Conservation (phyloP, 2,113 vertebrate species). For the Maccullochella peelii region DNA sequence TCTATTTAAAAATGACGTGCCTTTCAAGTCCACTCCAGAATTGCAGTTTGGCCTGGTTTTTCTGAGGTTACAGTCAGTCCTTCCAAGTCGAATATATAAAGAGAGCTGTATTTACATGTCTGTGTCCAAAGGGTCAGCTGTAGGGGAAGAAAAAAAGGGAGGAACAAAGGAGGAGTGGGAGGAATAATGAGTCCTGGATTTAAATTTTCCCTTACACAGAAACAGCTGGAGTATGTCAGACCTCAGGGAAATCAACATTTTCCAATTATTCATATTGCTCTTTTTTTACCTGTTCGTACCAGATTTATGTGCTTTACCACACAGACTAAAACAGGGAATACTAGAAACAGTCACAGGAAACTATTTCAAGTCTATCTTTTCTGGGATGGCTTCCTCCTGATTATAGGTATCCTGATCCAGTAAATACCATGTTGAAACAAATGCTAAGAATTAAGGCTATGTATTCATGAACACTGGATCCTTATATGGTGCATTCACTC, state of each 20-base stretch:
- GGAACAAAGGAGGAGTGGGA: slow-evolving; percentile 38
- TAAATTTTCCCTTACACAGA: slow-evolving; percentile 26
- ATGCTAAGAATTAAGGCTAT: background rate
- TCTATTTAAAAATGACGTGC: slow-evolving; percentile 29
- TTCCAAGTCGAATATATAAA: slow-evolving; percentile 58
- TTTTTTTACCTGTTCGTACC: slow-evolving; percentile 14
- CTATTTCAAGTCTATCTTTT: slow-evolving; percentile 15
- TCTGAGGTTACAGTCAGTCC: slow-evolving; percentile 34
- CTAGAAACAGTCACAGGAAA: background rate
- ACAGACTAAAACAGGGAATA: background rate
- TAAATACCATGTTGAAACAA: slow-evolving; percentile 31
- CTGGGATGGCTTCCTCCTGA: slow-evolving; percentile 6
- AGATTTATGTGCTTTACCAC: background rate
- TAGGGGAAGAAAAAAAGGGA: slow-evolving; percentile 8
- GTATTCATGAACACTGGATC: background rate
- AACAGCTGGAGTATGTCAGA: slow-evolving; percentile 48
- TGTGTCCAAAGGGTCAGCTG: slow-evolving; percentile 46
- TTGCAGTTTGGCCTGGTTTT: slow-evolving; percentile 34
- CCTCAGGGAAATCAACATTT: slow-evolving; percentile 26
- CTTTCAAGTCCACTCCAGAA: slow-evolving; percentile 15
- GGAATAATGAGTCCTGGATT: slow-evolving; percentile 34
- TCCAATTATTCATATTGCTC: slow-evolving; percentile 4
- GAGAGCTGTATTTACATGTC: slow-evolving; percentile 50
- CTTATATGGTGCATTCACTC: background rate
- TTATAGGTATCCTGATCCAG: slow-evolving; percentile 26